phyloP scores from a whole-genome alignment of 2,113 vertebrate species.

The Ceratotherium simum region DNA sequence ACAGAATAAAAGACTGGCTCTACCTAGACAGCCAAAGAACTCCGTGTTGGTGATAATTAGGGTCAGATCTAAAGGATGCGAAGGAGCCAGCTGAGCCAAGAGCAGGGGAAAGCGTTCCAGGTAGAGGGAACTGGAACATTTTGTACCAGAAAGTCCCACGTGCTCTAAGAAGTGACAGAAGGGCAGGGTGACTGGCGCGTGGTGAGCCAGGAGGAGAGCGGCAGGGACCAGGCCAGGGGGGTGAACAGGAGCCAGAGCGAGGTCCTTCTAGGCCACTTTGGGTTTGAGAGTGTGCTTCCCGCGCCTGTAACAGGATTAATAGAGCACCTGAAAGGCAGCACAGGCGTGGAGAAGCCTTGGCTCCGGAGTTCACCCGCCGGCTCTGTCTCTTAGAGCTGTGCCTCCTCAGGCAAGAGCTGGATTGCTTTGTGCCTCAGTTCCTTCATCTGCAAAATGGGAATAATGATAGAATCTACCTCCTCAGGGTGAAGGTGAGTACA shows the following conservation, averaged over 20 bases:
- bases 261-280: neutral
- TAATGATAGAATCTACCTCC: neutral
- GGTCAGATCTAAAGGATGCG: neutral
- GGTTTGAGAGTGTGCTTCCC: neutral
- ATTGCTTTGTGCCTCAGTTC: neutral
- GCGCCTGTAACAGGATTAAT: too few species aligned
- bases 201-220: neutral
- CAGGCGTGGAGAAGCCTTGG: fast-evolving
- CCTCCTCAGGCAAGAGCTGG: neutral
- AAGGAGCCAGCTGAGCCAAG: neutral
- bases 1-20: neutral
- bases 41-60: neutral
- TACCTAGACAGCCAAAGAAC: neutral
- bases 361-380: neutral
- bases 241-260: neutral
- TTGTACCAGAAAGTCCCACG: neutral
- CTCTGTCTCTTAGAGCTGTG: neutral
- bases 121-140: neutral
- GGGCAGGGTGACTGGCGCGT: neutral
- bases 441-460: neutral
- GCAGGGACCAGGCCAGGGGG: neutral
- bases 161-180: neutral
- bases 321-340: neutral
- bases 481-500: neutral
- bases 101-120: neutral